phyloP scores from a whole-genome alignment of 2,113 vertebrate genomes.

The Corythoichthys intestinalis region DNA sequence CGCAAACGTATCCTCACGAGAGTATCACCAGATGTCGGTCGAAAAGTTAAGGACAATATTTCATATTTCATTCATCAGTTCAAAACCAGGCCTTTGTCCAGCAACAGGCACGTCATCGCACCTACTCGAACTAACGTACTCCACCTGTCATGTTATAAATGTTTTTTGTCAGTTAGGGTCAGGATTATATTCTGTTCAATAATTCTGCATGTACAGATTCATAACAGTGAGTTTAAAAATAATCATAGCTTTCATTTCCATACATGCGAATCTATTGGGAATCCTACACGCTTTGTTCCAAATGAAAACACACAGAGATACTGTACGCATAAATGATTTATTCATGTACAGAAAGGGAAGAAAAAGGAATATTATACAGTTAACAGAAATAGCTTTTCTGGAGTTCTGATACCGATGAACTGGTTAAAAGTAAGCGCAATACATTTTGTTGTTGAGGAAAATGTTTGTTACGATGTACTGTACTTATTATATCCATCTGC shows the following conservation, averaged over 20 bases:
- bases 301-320: not conserved
- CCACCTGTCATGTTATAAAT: not conserved
- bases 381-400: not conserved
- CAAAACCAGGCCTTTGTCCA: too few relatives aligned
- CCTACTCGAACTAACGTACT: not conserved
- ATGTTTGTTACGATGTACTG: too few relatives aligned
- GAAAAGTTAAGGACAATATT: not conserved
- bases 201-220: not conserved
- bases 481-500: too few relatives aligned
- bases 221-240: not conserved
- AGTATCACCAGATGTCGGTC: not conserved
- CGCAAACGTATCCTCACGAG: not conserved
- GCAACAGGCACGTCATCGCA: not conserved
- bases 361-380: not conserved
- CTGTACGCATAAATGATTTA: not conserved
- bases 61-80: conserved; percentile 6
- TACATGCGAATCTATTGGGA: not conserved
- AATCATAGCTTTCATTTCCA: not conserved
- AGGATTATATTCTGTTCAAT: not conserved
- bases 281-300: not conserved
- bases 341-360: not conserved
- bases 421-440: too few relatives aligned
- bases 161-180: not conserved
- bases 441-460: too few relatives aligned
- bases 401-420: not conserved